Evolutionary conservation across 2,113 vertebrate species (phyloP), one percentile per base, ranked within the genome.

Genomic region (Passer montanus): DNA sequence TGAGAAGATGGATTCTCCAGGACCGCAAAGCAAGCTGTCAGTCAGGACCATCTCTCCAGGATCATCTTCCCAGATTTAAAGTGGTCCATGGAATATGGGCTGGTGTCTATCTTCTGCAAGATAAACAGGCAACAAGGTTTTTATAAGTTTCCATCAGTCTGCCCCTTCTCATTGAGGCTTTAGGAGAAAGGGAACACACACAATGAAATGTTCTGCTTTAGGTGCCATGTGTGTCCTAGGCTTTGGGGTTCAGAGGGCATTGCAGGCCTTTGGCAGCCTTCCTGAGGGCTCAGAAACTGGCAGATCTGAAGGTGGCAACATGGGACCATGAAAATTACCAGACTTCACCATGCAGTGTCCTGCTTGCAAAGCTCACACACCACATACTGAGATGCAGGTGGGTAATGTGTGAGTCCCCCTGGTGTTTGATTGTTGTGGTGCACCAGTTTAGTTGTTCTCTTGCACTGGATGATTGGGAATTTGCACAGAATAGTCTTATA

Each of bases 341-440:
- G 69, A 28, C 13, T n/a, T 49, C 15, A 47, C 13, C 3, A 0
- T 19, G 50, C 44, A 75, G 56, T 50, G 41, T 41, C 76, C 85
- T 82, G 37, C 1, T 1, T 46, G 11, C 43, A 16, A 44, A 15
- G 2, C 1, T 33, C 18, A 9, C 33, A 33, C 52, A 31, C 46
- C 53, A 18, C 0, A 0, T 17, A 13, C 33, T 0, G 13, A 26
- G n/a, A 67, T 37, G 66, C 27, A 73, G 56, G 5, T 2, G 10
- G 30, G 24, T 33, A 28, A 44, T 49, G 53, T 81, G 14, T 49
- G 64, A 82, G 23, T 49, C 1, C 1, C 24, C 18, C 14, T 44
- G 30, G 53, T 49, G 64, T 39, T 68, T 49, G 35, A 37, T 37
- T 37, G 35, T 37, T 37, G 35, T 37, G 35, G 35, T 37, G 35